These are phyloP conservation scores for Drosophila subobscura DNA, from an alignment of 1,140 invertebrate species.

Conservation along the genomic window DNA sequence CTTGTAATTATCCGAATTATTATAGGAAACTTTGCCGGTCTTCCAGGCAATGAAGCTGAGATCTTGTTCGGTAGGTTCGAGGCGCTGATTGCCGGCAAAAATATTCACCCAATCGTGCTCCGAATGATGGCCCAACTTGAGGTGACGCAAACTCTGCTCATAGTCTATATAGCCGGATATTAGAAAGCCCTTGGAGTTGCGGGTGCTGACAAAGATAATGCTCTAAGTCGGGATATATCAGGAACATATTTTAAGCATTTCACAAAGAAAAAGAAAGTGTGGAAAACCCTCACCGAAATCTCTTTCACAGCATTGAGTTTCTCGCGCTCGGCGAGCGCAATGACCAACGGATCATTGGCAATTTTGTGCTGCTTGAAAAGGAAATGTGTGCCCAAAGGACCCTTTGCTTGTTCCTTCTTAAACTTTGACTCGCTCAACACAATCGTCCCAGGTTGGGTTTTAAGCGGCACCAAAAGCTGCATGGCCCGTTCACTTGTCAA, in stretches of 20 bases:
- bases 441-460: neutral
- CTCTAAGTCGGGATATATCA: conserved; percentile 3
- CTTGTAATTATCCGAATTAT: conserved; percentile 34
- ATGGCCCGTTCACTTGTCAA: neutral
- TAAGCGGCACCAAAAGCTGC: neutral
- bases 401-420: neutral
- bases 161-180: conserved; percentile 41
- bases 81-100: conserved; percentile 7
- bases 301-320: conserved; percentile 8
- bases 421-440: conserved; percentile 20
- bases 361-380: neutral
- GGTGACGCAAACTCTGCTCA: conserved; percentile 25
- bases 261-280: no score
- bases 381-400: neutral
- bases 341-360: conserved; percentile 13
- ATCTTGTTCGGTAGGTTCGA: conserved; percentile 14
- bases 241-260: no score
- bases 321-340: conserved; percentile 10
- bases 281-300: conserved; percentile 18
- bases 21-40: conserved; percentile 5
- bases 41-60: conserved; percentile 41
- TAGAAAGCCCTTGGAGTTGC: conserved; percentile 20
- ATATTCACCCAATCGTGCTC: conserved; percentile 14
- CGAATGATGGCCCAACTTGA: neutral
- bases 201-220: conserved; percentile 34